Evolutionary conservation across 2,888 invertebrate genomes (phyloP).

Genomic region (Drosophila niveifrons): DNA sequence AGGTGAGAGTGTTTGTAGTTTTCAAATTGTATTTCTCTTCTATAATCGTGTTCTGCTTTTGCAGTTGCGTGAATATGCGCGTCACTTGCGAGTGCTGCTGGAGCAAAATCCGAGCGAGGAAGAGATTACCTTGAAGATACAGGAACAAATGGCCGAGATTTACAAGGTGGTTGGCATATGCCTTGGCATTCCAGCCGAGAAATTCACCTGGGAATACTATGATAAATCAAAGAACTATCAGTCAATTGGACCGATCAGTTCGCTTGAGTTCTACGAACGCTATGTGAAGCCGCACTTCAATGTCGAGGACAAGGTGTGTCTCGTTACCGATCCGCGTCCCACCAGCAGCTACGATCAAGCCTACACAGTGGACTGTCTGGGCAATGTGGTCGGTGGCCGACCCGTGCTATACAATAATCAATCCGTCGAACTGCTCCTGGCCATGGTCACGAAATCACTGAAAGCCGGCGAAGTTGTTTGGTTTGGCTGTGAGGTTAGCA

Average conservation of each 20-base stretch:
- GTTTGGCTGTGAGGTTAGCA: constrained; percentile 96
- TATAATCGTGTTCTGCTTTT: no score
- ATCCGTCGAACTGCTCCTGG: constrained; percentile 91
- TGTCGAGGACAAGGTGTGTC: constrained; percentile 94
- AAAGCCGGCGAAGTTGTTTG: constrained; percentile 94
- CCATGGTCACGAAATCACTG: constrained; percentile 91
- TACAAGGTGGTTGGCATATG: constrained; percentile 94
- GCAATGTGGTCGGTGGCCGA: constrained; percentile 94
- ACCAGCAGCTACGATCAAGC: constrained; percentile 91
- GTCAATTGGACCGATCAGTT: constrained; percentile 90
- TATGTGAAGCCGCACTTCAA: constrained; percentile 92
- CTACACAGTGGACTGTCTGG: constrained; percentile 94
- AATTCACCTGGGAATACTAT: constrained; percentile 94
- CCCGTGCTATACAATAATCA: constrained; percentile 95
- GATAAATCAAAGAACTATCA: constrained; percentile 92
- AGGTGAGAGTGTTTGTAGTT: constrained; percentile 82
- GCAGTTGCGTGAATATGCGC: constrained; percentile 93
- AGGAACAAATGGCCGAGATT: constrained; percentile 90
- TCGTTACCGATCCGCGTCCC: constrained; percentile 94
- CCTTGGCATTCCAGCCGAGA: constrained; percentile 91
- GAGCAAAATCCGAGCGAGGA: constrained; percentile 87
- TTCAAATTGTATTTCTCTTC: no score
- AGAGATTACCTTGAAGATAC: constrained; percentile 88
- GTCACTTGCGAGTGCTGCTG: constrained; percentile 89
- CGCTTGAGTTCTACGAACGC: constrained; percentile 92